Evolutionary conservation across 2,888 invertebrate species (phyloP), one percentile per base, ranked within the genome.

Genomic region (Chirona hameri): DNA sequence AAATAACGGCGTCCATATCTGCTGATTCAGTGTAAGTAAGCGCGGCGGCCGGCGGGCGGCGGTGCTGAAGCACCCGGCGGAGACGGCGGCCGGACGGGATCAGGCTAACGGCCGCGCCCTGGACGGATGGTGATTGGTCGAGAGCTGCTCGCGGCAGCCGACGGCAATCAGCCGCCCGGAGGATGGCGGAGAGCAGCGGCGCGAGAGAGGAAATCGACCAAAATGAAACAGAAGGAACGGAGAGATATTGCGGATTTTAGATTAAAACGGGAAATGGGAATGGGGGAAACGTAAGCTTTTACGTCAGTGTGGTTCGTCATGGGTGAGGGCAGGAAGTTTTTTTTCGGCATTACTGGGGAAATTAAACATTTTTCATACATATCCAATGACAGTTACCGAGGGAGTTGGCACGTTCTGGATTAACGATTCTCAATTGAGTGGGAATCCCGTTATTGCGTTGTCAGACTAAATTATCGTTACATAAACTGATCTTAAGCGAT

Each of bases 91-190:
- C 27, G 65, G 65, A 65, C 65, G n/a, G n/a, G 65, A n/a, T 65
- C 65, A n/a, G 60, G 24, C 21, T 60, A 60, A n/a, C 65, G 65
- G 65, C 27, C n/a, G n/a, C 10, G n/a, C 65, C 7, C 10, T 10
- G n/a, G 65, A 65, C 65, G 27, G 65, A 65, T 65, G 65, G 65
- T 65, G 65, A 65, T 65, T 65, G 65, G 65, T n/a, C 27, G 65
- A 27, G 27, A n/a, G 65, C 65, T n/a, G 65, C 65, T 60, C 15
- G 52, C 52, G 52, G 52, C 52, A 24, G 60, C 7, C 60, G 24
- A 18, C 24, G 65, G n/a, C 65, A 27, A 27, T n/a, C n/a, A 10
- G 65, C 65, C 65, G 65, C 27, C n/a, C 27, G 10, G 65, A 60
- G 24, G 55, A 18, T 21, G 60, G 60, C 9, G 24, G 18, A n/a